Evolutionary conservation across 2,888 invertebrate species (phyloP), one percentile per base, ranked within the genome.

Genomic region (Melolontha melolontha): DNA sequence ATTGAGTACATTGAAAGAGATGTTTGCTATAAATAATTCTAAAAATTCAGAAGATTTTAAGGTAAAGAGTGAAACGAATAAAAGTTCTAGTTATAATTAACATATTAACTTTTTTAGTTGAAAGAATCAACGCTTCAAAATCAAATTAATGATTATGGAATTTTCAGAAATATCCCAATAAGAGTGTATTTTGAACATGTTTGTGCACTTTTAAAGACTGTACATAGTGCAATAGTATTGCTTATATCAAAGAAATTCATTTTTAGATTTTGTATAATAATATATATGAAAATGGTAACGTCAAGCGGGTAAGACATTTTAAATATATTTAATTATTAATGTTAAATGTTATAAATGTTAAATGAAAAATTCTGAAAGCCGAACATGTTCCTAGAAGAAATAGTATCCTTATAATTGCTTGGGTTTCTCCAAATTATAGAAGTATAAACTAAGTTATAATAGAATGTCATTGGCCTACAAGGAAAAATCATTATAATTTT

Each of bases 11-110:
- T 71, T 86, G 2, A 84, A 82, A 70, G 82, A 84, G 69, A 84
- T 85, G 27, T 85, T 82, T 72, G 83, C 85, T 11, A 81, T 85
- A 51, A 86, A 86, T 72, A 82, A 79, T 72, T 84, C 85, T 1
- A 81, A 78, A 70, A 84, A 85, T 70, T 79, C 79, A 16, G 82
- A 84, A 63, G 80, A 81, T 51, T 85, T 81, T 72, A 75, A 80
- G 64, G 83, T 84, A 47, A 47, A 17, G 16, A 57, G 7, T 40
- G 6, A 16, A 7, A 11, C 17, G n/a, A n/a, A n/a, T n/a, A n/a
- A n/a, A 54, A 16, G 12, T 8, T 12, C 7, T 5, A 34, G 39
- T 22, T 17, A 8, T 8, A 17, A 5, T 29, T 27, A n/a, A 39
- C 10, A 41, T 14, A 11, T 54, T 64, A 12, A 55, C 14, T 41